A percentile compares a stretch with the other conserved stretches of the same genome.
Evolutionary conservation across 2,797 vertebrate genomes (phyloP).

Genomic region (Agapornis canus): DNA sequence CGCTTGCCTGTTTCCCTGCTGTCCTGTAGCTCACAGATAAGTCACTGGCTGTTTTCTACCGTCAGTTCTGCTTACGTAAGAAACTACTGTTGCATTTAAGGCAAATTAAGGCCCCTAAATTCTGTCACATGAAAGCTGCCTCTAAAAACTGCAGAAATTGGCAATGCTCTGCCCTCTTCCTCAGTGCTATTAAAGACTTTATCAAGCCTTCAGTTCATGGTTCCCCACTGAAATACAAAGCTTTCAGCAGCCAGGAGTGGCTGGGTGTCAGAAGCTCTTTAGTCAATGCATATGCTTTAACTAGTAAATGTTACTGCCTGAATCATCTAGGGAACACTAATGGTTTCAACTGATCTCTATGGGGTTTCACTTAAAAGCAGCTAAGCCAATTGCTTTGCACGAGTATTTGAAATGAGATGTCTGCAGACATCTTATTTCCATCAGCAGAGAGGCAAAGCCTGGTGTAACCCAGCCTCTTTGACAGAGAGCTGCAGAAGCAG

Average conservation of each 20-base stretch:
- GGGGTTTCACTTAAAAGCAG: constrained; percentile 11
- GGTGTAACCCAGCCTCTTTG: neutral
- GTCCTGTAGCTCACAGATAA: constrained; percentile 23
- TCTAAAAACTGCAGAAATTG: constrained; percentile 33
- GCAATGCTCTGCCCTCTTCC: constrained; percentile 12
- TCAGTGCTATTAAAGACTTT: constrained; percentile 17
- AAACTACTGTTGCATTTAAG: neutral
- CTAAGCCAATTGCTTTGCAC: neutral
- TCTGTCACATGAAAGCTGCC: constrained; percentile 31
- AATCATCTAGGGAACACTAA: neutral
- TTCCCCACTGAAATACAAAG: constrained; percentile 6
- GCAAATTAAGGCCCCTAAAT: constrained; percentile 39
- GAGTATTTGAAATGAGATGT: neutral
- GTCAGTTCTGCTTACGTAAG: constrained; percentile 52
- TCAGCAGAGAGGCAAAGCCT: neutral
- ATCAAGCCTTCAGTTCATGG: neutral
- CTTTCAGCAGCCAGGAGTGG: neutral
- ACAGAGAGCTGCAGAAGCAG: neutral
- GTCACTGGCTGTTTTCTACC: neutral
- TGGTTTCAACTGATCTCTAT: neutral
- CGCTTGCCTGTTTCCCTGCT: neutral
- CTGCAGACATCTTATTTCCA: neutral
- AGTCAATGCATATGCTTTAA: neutral
- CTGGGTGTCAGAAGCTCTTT: neutral
- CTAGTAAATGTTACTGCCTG: neutral